Conservation (phyloP, 2,888 invertebrate genomes). For the Campopleginae sp. region DNA sequence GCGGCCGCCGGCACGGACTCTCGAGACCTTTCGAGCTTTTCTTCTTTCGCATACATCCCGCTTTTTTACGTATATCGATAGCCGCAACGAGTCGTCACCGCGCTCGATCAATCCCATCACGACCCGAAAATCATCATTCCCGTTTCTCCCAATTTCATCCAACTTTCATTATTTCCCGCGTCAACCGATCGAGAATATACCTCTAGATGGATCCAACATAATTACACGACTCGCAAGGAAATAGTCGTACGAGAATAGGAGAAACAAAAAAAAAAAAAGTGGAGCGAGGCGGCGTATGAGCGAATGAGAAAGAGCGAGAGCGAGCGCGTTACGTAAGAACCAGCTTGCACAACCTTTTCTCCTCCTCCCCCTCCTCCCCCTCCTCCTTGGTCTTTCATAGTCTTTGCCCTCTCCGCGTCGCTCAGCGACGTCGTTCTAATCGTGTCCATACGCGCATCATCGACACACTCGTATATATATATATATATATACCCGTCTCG, state of each 20-base stretch:
- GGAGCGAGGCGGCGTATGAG: background rate
- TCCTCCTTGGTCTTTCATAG: background rate
- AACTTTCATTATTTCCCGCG: background rate
- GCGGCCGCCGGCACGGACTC: background rate
- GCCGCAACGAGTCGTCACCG: slow-evolving; percentile 1
- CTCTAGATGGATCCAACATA: slow-evolving; percentile 9
- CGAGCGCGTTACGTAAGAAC: slow-evolving; percentile 61
- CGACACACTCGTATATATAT: slow-evolving; percentile 2
- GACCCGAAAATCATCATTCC: too few relatives aligned
- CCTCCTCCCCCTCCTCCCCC: background rate
- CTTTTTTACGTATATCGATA: background rate
- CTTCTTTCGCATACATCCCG: too few relatives aligned
- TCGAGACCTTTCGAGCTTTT: too few relatives aligned
- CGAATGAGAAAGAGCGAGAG: slow-evolving; percentile 35
- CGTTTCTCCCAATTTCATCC: too few relatives aligned
- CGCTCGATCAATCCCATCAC: slow-evolving; percentile 40
- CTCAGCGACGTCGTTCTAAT: slow-evolving; percentile 3
- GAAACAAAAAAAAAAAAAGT: background rate
- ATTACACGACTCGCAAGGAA: background rate
- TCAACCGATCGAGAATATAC: slow-evolving; percentile 4
- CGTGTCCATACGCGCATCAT: background rate
- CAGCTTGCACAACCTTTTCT: slow-evolving; percentile 60
- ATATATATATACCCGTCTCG: slow-evolving; percentile 27
- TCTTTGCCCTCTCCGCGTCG: slow-evolving; percentile 8
- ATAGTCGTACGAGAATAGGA: background rate